Evolutionary conservation across 2,797 vertebrate species (phyloP), one percentile per base, ranked within the genome.

Genomic region (Tiaroga cobitis): DNA sequence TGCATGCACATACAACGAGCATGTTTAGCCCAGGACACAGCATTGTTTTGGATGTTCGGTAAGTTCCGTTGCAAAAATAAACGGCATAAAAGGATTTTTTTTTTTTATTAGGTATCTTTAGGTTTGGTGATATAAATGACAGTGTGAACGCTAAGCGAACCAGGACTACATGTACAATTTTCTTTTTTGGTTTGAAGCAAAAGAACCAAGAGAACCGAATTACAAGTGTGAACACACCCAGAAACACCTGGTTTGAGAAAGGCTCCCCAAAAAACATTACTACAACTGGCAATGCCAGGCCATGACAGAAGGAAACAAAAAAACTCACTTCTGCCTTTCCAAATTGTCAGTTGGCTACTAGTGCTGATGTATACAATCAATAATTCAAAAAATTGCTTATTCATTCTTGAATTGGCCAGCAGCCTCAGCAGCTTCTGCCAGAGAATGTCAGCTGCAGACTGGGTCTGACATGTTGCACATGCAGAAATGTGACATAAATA

Each of bases 311-410:
- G 6, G 0, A 61, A 72, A 65, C 73, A 54, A 74, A 85, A 89
- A 77, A 84, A 77, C 29, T 46, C 69, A 67, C 74, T 82, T 74
- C 76, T 85, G 82, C 61, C 89, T 82, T 87, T 89, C 83, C 65
- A 88, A 89, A 90, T 88, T 89, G 92, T 91, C 89, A 92, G 91
- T 90, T 87, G 91, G 90, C 75, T 79, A 79, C 90, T 94, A 94
- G 95, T 97, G 97, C 95, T 97, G 95, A 96, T 97, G 96, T 96
- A 96, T 96, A 90, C 93, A 93, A 96, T 98, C 93, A 97, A 97
- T 98, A 97, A 98, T 98, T 97, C 95, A 97, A 94, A 92, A 94
- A 92, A 94, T 95, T 93, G 92, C 94, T 96, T 91, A 92, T 91
- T 92, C 89, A 94, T 92, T 91, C 92, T 92, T 92, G 92, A 96